A percentile compares a stretch with the other conserved stretches of the same genome.
phyloP scores from a whole-genome alignment of 2,888 invertebrate genomes.

The Criorhina ranunculi region DNA sequence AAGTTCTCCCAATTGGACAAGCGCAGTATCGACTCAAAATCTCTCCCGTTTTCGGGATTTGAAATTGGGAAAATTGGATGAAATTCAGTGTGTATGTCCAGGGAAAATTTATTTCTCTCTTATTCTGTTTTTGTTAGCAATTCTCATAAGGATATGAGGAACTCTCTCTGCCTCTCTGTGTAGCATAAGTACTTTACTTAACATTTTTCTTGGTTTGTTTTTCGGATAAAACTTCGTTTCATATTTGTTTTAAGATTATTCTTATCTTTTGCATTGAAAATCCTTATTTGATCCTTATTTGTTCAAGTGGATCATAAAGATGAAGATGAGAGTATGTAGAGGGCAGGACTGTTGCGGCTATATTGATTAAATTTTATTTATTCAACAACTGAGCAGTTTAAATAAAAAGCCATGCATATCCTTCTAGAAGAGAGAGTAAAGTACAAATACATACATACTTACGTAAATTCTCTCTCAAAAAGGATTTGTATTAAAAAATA shows the following conservation, averaged over 20 bases:
- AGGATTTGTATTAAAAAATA: conserved; percentile 50
- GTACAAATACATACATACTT: not conserved
- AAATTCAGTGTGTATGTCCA: conserved; percentile 8
- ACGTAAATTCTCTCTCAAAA: conserved; percentile 17
- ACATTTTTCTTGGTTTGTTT: not conserved
- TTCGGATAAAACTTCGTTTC: not conserved
- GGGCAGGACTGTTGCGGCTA: not conserved
- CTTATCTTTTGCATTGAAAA: conserved; percentile 15
- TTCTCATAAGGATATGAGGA: not conserved
- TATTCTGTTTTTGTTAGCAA: not conserved
- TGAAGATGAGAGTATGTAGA: not conserved
- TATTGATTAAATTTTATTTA: conserved; percentile 66
- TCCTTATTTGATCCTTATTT: not conserved
- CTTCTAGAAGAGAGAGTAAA: conserved; percentile 11
- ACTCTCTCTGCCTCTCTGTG: not conserved
- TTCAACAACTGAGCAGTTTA: conserved; percentile 44
- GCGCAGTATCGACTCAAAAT: conserved; percentile 20
- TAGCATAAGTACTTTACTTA: conserved; percentile 14
- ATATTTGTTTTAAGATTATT: conserved; percentile 15
- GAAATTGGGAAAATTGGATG: not conserved
- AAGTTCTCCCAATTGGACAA: conserved; percentile 28
- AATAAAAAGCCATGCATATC: not conserved
- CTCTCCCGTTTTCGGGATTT: conserved; percentile 36
- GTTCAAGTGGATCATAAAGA: not conserved
- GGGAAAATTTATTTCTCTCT: conserved; percentile 15